Base-by-base conservation (phyloP, 2,113 vertebrate species). In the Thalassoma bifasciatum region DNA sequence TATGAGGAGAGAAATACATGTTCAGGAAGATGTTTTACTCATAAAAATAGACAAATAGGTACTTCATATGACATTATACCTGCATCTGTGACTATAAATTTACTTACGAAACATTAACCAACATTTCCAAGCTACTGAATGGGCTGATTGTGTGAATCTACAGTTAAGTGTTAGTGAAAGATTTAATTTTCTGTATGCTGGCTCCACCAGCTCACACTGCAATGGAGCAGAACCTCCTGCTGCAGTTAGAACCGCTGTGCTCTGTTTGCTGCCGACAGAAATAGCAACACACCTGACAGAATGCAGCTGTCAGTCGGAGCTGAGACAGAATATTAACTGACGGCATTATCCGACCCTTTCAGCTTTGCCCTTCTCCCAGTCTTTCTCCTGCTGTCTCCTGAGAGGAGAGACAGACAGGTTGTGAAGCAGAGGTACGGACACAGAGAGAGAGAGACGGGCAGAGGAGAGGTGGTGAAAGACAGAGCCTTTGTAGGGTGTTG, bases 281-380 rank as follows among this genome's bases (percentile, higher is more conserved):
- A 73, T 61, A 86, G 64, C 83, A 66, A 68, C 78, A 63, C 81
- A 82, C 77, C 83, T 82, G 85, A 84, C 70, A 79, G 75, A 82
- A 76, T 49, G 49, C 84, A 82, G 81, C 79, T 89, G 83, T 86
- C 86, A 86, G 54, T 82, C 14, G 10, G 22, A 64, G 69, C 19
- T 0, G 40, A 77, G 67, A 69, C 53, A 4, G 72, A 54, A 74
- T 49, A 63, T 76, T 77, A 79, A 72, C 71, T 71, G 76, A 75
- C 56, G 44, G 63, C 70, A 52, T 82, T 62, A 83, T 82, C 75
- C 79, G 54, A 26, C 67, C 52, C 67, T 83, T 77, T 80, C 47
- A 21, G 71, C 72, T 66, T 60, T 69, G 54, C 58, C 60, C 66
- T 76, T 75, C 62, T 66, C 75, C 34, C 46, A 7, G n/a, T 66